Base-by-base conservation (phyloP, 2,113 vertebrate genomes). In the Arizona elegans region DNA sequence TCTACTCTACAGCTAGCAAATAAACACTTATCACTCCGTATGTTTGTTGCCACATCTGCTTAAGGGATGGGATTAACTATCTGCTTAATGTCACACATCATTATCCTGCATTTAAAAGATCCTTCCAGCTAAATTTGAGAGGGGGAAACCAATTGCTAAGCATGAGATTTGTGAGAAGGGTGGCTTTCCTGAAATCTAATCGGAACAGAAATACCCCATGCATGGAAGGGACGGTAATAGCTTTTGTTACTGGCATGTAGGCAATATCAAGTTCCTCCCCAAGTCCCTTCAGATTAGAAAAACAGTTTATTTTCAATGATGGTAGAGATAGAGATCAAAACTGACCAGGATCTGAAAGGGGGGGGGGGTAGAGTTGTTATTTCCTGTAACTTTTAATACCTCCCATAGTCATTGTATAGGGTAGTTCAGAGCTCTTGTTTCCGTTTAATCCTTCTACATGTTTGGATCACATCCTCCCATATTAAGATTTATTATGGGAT, bases 31-130 rank as follows among this genome's bases (percentile, higher is more conserved):
- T 90, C 7, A 70, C 43, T 91, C 91, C 91, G 93, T 95, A 94
- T 52, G 93, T 90, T 94, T 96, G 96, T 95, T 96, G 96, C 94
- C 3, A 0, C 94, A 91, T 91, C 95, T 95, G 94, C 96, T 97
- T 3, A 87, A 93, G 94, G 95, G 95, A 96, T 95, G 95, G 94
- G 85, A 95, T 91, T 93, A 96, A 93, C 94, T 0, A 0, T 85
- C 91, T 90, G 93, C 88, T 92, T 90, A 92, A 94, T 92, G 65
- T 94, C 91, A 91, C 85, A 87, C 89, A 90, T 90, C 88, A 94
- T 94, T 94, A 94, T 90, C 58, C 38, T 75, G 52, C n/a, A 56
- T 59, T 94, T 95, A 94, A 95, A 95, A 95, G 94, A 86, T 70
- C 6, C 88, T 95, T 96, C 96, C 96, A 86, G 93, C 93, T 94